phyloP scores from a whole-genome alignment of 2,113 vertebrate species.

The Microcebus tavaratra region DNA sequence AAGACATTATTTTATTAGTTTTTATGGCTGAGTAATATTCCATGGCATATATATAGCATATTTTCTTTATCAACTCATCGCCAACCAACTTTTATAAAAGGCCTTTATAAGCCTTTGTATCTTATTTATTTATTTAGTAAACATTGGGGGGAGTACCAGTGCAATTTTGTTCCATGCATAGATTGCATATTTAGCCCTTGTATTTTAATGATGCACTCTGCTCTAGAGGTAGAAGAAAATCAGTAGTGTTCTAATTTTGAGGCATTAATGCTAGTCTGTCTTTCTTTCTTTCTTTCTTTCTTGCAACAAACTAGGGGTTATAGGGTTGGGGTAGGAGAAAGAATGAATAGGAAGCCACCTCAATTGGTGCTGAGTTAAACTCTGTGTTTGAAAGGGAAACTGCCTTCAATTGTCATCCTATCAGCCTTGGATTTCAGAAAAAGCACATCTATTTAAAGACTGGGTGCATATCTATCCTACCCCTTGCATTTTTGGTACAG shows the following conservation, averaged over 20 bases:
- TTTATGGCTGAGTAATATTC: too few relatives aligned
- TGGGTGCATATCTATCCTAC: too few relatives aligned
- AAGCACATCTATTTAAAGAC: not conserved
- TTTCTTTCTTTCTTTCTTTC: too few relatives aligned
- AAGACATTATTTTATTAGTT: too few relatives aligned
- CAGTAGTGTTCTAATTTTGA: not conserved
- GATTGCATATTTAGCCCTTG: not conserved
- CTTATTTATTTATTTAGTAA: too few relatives aligned
- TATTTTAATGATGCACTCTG: not conserved
- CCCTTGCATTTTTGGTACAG: not conserved
- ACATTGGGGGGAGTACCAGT: too few relatives aligned
- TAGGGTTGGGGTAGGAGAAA: not conserved
- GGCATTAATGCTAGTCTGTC: not conserved
- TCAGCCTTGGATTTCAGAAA: not conserved
- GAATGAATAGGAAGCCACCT: not conserved
- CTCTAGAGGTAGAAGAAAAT: not conserved
- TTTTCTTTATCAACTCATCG: too few relatives aligned
- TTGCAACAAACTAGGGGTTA: not conserved
- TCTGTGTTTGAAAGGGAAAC: not conserved
- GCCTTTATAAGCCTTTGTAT: not conserved
- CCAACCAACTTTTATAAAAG: not conserved
- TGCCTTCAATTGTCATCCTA: not conserved
- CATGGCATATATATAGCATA: too few relatives aligned
- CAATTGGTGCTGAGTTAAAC: not conserved
- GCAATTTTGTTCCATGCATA: too few relatives aligned